Evolutionary conservation across 2,888 invertebrate species (phyloP), one percentile per base, ranked within the genome.

Genomic region (Achlya flavicornis): DNA sequence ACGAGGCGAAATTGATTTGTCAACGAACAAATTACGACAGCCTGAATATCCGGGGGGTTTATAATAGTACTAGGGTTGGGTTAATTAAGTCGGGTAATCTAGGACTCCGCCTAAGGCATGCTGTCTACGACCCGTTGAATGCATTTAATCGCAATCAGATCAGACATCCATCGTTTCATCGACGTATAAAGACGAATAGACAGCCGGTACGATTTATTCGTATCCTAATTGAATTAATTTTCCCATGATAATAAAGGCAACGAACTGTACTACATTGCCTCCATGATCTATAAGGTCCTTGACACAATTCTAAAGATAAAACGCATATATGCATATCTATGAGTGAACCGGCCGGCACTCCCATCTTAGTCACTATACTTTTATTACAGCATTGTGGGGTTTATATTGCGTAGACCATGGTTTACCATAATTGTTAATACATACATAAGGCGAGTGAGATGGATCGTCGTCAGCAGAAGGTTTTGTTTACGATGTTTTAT

Each of bases 161-260:
- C 10, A 16, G 16, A 41, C 38, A 19, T 41, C 41, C 26, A 41
- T 43, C 35, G 35, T 7, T 59, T 33, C 35, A 38, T 38, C 38
- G 35, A 59, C 38, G 16, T 35, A 59, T 59, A 35, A 5, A 59
- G 48, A 46, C 57, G 48, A 53, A 53, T 53, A 53, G 53, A 53
- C 53, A 53, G 58, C 33, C 58, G 26, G n/a, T 33, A 12, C 64
- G 61, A 58, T 59, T 63, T 71, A 65, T 65, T 66, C 73, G 70
- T 76, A 77, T 73, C 80, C 80, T 85, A 84, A 85, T 88, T 85
- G 77, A 88, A 88, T 88, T 87, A 87, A 83, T 83, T 85, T 85
- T 89, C 89, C 88, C 90, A 89, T 87, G 86, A 76, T 74, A 73
- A 80, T 80, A 80, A 79, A 78, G 60, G 71, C 63, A 61, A 68